Evolutionary conservation across 2,797 vertebrate species (phyloP), one percentile per base, ranked within the genome.

Genomic region (Allobates femoralis): DNA sequence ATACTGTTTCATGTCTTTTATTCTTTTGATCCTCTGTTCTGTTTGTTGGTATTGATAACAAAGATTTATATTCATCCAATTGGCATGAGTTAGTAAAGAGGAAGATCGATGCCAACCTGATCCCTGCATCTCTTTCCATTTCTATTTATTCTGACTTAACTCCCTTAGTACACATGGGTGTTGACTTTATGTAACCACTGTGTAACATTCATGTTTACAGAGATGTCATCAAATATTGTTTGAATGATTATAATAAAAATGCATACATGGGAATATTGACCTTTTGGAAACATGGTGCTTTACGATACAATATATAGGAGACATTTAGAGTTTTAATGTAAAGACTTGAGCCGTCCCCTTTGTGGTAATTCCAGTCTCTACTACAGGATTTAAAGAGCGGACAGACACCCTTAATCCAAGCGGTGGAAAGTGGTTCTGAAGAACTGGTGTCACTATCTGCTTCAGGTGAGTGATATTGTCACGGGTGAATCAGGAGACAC

Each of bases 341-440:
- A 26, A 62, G 28, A 26, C 5, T 23, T 60, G 21, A 28, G n/a
- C 26, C 3, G 3, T 26, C 21, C 37, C 26, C 28, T 55, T 11
- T 2, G 34, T 10, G 8, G 14, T 78, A 78, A 78, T 60, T 78
- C 5, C n/a, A 41, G 34, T 79, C 77, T 79, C 37, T 23, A 32
- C 51, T 89, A 78, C 89, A 98, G 97, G 97, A 98, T 89, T 93
- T 96, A 81, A 98, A 98, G 91, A 98, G 97, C 37, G 97, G 97
- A 32, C 94, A 96, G 87, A 97, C 94, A 86, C 95, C 97, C 5
- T 94, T 98, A 67, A 95, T 97, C 89, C 96, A 97, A 3, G 97
- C 96, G 0, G 97, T 98, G 86, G 97, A 98, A 88, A 96, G 93
- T 86, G 94, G 95, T 91, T 95, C 92, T 18, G 67, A 91, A 82